Conservation (phyloP, 2,113 vertebrate genomes). For the Collichthys lucidus region DNA sequence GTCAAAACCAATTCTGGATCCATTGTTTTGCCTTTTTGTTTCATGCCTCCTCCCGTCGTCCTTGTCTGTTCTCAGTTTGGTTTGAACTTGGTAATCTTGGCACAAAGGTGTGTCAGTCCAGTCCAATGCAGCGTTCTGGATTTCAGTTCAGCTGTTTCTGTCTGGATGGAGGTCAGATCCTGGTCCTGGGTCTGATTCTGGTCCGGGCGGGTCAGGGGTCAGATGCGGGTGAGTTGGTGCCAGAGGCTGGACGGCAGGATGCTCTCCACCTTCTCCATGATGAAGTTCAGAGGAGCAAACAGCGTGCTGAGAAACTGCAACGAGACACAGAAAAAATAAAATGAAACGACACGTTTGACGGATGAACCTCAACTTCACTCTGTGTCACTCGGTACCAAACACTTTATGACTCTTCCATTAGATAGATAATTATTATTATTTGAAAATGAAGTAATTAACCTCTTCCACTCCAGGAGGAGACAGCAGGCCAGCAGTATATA, state of each 20-base stretch:
- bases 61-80: constrained; percentile 79
- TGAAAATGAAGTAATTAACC: too few relatives aligned
- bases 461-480: too few relatives aligned
- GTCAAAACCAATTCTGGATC: constrained; percentile 66
- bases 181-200: constrained; percentile 25
- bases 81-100: constrained; percentile 80
- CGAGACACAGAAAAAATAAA: neutral
- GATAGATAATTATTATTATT: too few relatives aligned
- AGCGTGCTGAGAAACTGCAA: constrained; percentile 97
- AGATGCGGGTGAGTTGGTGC: constrained; percentile 99
- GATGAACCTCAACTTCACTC: too few relatives aligned
- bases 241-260: constrained; percentile 98
- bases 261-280: constrained; percentile 99
- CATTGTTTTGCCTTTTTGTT: constrained; percentile 31
- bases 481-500: too few relatives aligned
- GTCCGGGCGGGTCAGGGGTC: constrained; percentile 30
- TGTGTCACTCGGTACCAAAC: too few relatives aligned
- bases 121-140: constrained; percentile 52
- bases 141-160: constrained; percentile 61
- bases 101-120: constrained; percentile 84
- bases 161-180: constrained; percentile 43
- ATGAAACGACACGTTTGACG: too few relatives aligned
- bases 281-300: constrained; percentile 98
- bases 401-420: too few relatives aligned
- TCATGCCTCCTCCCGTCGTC: constrained; percentile 26